Percentiles rank a stretch among this genome's conserved stretches.
phyloP scores from a whole-genome alignment of 2,888 invertebrate species.

The Liodrosophila aerea region DNA sequence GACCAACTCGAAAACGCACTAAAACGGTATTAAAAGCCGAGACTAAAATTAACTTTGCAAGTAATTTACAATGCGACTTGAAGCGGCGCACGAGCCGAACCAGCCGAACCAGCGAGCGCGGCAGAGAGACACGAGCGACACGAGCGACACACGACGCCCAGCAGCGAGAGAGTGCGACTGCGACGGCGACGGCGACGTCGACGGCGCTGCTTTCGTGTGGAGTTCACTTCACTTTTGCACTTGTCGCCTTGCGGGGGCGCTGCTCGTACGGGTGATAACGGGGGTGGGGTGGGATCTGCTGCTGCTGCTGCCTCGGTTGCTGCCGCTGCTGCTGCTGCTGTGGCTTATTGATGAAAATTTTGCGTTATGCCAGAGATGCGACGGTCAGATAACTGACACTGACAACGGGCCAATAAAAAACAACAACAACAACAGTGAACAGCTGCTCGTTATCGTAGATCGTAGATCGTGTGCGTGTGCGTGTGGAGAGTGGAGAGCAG shows the following conservation, averaged over 20 bases:
- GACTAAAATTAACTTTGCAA: constrained; percentile 79
- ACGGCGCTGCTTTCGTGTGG: constrained; percentile 12
- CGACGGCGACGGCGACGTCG: constrained; percentile 4
- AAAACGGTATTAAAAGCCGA: constrained; percentile 81
- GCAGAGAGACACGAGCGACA: constrained; percentile 37
- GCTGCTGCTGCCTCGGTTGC: constrained; percentile 21
- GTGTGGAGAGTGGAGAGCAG: constrained; percentile 22
- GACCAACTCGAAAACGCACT: constrained; percentile 81
- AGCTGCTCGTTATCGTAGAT: constrained; percentile 53
- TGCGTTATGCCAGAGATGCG: constrained; percentile 43
- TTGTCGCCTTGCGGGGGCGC: constrained; percentile 51
- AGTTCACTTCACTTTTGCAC: constrained; percentile 75
- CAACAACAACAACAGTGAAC: constrained; percentile 6
- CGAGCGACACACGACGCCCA: constrained; percentile 20
- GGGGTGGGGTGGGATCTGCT: constrained; percentile 1
- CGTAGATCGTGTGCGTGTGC: constrained; percentile 25
- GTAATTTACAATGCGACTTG: constrained; percentile 71
- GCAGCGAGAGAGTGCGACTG: constrained; percentile 18
- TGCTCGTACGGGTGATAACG: constrained; percentile 10
- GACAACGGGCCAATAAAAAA: constrained; percentile 36
- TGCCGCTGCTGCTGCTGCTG: neutral
- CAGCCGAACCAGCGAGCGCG: constrained; percentile 10
- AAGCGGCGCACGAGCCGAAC: constrained; percentile 50
- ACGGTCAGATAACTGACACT: constrained; percentile 53
- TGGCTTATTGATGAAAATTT: constrained; percentile 28